Base-by-base conservation (phyloP, 2,113 vertebrate species). In the Atractosteus spatula region DNA sequence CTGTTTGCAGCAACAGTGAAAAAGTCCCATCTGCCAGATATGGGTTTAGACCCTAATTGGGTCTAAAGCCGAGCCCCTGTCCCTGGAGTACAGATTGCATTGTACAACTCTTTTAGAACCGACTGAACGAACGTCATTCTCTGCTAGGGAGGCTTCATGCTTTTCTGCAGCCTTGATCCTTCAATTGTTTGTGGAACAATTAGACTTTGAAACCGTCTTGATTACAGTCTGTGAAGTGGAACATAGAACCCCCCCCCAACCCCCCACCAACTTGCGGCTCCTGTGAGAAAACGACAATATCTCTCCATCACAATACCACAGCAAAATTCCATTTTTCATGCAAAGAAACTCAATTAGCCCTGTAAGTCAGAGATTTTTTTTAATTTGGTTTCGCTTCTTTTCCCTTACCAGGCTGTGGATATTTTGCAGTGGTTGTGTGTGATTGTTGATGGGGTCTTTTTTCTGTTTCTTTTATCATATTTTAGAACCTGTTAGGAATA, bases 281-380 rank as follows among this genome's bases (percentile, higher is more conserved):
- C 10, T 68, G 68, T 75, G 71, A 71, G 71, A 78, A 78, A 70
- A 57, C 57, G 73, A 45, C 17, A 64, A 66, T 72, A 73, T 73
- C 63, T 67, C 56, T 7, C 47, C 41, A 66, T 73, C 70, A 75
- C 66, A 68, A 16, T 73, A 29, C 56, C 74, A n/a, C 68, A 68
- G 54, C 64, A 61, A 67, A 68, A 64, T 51, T 69, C 62, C 62
- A 69, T 62, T 43, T 69, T 73, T 72, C 17, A 41, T n/a, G 71
- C 66, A 73, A 66, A 68, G 71, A 68, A 72, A 73, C 69, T 74
- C 74, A 74, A 70, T 79, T 81, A 75, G 65, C 63, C 71, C 17
- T 79, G 62, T 72, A 65, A 78, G 74, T 75, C 65, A 64, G 7
- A 77, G 81, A 81, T 70, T 66, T 75, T 43, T 43, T 10, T 51